Percentiles rank a stretch among this genome's conserved stretches.
Evolutionary conservation across 2,888 invertebrate genomes (phyloP).

Genomic region (Ophion ellenae): DNA sequence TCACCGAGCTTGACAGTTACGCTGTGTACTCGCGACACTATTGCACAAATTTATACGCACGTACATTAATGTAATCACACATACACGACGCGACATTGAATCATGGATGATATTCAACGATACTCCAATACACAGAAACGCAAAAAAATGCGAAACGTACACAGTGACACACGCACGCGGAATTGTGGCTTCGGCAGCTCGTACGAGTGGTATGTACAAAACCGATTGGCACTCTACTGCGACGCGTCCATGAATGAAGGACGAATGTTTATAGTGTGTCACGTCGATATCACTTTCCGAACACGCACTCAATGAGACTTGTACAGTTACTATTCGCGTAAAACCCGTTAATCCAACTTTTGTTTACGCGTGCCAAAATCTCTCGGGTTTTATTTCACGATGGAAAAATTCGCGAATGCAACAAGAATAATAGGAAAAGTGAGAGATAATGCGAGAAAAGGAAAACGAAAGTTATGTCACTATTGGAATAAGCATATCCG

Average conservation of each 20-base stretch:
- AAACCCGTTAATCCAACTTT: slow-evolving; percentile 39
- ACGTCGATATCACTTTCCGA: slow-evolving; percentile 59
- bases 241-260: slow-evolving; percentile 69
- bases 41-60: slow-evolving; percentile 5
- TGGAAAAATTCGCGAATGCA: neutral
- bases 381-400: too few relatives aligned
- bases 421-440: neutral
- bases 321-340: slow-evolving; percentile 48
- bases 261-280: slow-evolving; percentile 65
- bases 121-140: slow-evolving; percentile 1
- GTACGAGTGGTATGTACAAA: slow-evolving; percentile 10
- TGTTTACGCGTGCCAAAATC: neutral
- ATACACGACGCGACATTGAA: neutral
- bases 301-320: slow-evolving; percentile 67
- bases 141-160: slow-evolving; percentile 26
- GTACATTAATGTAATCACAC: neutral
- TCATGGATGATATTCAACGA: neutral
- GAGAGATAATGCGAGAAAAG: neutral
- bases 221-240: slow-evolving; percentile 56
- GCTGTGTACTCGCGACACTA: slow-evolving; percentile 33
- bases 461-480: neutral
- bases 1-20: slow-evolving; percentile 65
- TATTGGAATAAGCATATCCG: neutral
- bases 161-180: too few relatives aligned
- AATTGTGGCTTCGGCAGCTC: neutral